Conservation (phyloP, 2,888 invertebrate genomes). For the Timema cristinae region DNA sequence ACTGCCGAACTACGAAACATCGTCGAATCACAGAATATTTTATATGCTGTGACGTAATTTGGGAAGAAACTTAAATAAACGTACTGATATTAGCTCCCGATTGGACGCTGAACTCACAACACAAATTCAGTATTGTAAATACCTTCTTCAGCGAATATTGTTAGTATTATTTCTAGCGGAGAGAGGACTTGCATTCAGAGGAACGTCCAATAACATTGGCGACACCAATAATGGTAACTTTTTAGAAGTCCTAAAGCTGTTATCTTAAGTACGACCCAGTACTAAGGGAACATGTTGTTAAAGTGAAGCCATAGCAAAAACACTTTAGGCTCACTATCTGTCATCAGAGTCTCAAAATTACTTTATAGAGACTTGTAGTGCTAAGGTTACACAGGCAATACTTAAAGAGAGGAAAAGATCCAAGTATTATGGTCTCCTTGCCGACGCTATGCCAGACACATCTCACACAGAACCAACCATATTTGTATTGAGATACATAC, state of each 20-base stretch:
- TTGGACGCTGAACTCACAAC: background rate
- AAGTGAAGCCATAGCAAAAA: background rate
- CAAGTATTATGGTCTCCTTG: conserved; percentile 2
- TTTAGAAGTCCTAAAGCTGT: background rate
- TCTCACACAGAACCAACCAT: background rate
- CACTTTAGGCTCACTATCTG: background rate
- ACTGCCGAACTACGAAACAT: too few species aligned
- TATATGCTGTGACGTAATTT: too few species aligned
- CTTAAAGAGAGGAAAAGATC: background rate
- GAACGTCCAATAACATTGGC: background rate
- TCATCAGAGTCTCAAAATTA: background rate
- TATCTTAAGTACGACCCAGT: background rate
- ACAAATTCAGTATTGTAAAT: background rate
- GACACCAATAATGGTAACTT: background rate
- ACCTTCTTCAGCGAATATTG: background rate
- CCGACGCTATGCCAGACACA: background rate
- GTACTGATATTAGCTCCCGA: background rate
- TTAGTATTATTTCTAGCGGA: background rate
- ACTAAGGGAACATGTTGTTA: background rate
- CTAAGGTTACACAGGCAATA: background rate
- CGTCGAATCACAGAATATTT: too few species aligned
- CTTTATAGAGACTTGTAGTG: background rate
- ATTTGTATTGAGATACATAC: background rate
- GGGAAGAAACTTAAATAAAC: background rate
- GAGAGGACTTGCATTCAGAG: background rate